Base-by-base conservation (phyloP, 2,113 vertebrate species). In the Hypomesus transpacificus region DNA sequence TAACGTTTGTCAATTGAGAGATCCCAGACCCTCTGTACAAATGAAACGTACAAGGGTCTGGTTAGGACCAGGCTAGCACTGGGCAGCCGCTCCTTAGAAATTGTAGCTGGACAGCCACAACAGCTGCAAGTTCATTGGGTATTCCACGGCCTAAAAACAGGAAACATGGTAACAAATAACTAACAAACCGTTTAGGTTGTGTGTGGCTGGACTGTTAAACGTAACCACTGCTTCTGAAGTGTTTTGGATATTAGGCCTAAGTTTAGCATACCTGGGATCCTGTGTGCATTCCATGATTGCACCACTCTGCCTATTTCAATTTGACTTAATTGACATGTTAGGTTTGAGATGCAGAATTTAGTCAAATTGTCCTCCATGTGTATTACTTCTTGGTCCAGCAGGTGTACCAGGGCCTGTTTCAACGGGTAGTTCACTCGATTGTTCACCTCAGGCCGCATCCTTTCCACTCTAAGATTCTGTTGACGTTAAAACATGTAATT, bases 241-340 rank as follows among this genome's bases (percentile, higher is more conserved):
- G 16, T 56, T 28, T 46, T 65, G 20, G 17, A 65, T 65, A 65
- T 50, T 65, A 4, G 2, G n/a, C n/a, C n/a, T n/a, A n/a, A n/a
- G 26, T 34, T 64, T 39, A 34, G 62, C 62, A 64, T 39, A 65
- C 73, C 59, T 65, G 52, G 24, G 61, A 75, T 75, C 21, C 56
- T 68, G 64, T 74, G 72, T 68, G 72, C 71, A 74, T 74, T 74
- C 31, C 66, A 74, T 60, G 72, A 56, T 61, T 68, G 31, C 60
- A 65, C 58, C 20, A 54, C 60, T 39, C 51, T 53, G 18, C 34
- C 51, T 26, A 70, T 9, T 63, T 58, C 59, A 75, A 75, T 62
- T 62, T 69, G n/a, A 58, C 21, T 34, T 39, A 69, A 28, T 39
- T 75, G 74, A 63, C 68, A 64, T 22, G 74, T 54, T 11, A 63